Conservation (phyloP, 37 sponge, comb jelly and placozoan species). For the Eunapius fragilis region DNA sequence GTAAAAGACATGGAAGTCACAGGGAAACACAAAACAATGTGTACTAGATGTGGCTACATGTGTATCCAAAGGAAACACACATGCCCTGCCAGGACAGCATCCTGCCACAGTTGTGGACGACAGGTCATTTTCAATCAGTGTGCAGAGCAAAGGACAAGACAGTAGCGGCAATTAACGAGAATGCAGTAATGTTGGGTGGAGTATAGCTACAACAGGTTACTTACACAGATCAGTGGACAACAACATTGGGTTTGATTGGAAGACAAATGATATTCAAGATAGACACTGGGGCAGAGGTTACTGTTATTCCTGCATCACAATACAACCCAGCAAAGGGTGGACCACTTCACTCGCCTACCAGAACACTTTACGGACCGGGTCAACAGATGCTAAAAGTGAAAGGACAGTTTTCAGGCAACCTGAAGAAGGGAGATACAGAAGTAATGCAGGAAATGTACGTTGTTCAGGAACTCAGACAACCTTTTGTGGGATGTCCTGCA, state of each 20-base stretch:
- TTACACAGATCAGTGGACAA: not conserved
- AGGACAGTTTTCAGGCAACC: conserved; percentile 3
- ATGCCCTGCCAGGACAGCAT: not conserved
- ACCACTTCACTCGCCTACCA: not conserved
- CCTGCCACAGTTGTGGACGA: not conserved
- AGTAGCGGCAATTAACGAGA: not conserved
- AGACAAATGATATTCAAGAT: conserved; percentile 2
- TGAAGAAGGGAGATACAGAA: not conserved
- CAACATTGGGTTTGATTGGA: not conserved
- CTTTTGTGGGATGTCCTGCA: conserved; percentile 21
- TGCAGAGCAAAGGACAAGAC: not conserved
- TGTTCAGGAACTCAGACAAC: conserved; percentile 5
- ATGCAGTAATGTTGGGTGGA: not conserved
- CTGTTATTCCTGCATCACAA: not conserved
- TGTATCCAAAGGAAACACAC: not conserved
- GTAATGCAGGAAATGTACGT: conserved; percentile 1
- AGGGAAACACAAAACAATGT: not conserved
- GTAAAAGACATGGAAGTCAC: not conserved
- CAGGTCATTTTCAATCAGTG: conserved; percentile 8
- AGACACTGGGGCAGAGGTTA: conserved; percentile 29
- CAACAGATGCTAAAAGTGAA: not conserved
- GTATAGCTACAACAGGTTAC: no score
- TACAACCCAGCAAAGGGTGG: not conserved
- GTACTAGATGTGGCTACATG: not conserved
- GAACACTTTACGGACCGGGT: not conserved